Evolutionary conservation across 2,797 vertebrate genomes (phyloP).

Genomic region (Paguma larvata): DNA sequence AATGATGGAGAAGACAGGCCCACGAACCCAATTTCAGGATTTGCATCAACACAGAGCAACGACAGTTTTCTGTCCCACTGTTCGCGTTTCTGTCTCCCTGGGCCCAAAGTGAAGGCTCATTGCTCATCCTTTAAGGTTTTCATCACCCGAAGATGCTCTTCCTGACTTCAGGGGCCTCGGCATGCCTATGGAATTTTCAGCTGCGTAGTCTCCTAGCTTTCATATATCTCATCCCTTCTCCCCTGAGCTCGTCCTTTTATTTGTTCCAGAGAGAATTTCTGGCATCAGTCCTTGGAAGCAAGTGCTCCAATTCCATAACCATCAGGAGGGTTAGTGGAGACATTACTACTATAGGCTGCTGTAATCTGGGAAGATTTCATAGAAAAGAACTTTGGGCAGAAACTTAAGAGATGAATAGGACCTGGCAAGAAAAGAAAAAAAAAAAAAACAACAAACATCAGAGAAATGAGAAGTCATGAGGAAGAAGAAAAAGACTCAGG

Average conservation of each 20-base stretch:
- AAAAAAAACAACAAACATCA: not conserved
- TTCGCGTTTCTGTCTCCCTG: not conserved
- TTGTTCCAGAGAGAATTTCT: not conserved
- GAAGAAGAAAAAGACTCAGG: not conserved
- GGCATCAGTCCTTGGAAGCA: not conserved
- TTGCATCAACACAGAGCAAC: not conserved
- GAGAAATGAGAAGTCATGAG: not conserved
- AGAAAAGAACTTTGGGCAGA: not conserved
- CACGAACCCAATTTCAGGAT: not conserved
- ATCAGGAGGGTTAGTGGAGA: not conserved
- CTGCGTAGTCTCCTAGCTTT: not conserved
- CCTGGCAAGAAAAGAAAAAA: not conserved
- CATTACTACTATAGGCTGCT: not conserved
- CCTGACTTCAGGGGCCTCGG: not conserved
- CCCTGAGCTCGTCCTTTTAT: not conserved
- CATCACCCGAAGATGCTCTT: not conserved
- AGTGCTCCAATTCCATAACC: not conserved
- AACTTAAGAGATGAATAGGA: not conserved
- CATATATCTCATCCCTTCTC: not conserved
- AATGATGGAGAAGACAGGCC: not conserved
- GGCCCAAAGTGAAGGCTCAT: not conserved
- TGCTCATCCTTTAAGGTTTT: not conserved
- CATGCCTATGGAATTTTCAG: not conserved
- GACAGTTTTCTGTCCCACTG: not conserved
- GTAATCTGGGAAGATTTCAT: not conserved